A percentile compares a stretch with the other conserved stretches of the same genome.
These are phyloP conservation scores for Aeoliscus strigatus DNA, from an alignment of 2,797 vertebrate genomes.

Conservation along the genomic window DNA sequence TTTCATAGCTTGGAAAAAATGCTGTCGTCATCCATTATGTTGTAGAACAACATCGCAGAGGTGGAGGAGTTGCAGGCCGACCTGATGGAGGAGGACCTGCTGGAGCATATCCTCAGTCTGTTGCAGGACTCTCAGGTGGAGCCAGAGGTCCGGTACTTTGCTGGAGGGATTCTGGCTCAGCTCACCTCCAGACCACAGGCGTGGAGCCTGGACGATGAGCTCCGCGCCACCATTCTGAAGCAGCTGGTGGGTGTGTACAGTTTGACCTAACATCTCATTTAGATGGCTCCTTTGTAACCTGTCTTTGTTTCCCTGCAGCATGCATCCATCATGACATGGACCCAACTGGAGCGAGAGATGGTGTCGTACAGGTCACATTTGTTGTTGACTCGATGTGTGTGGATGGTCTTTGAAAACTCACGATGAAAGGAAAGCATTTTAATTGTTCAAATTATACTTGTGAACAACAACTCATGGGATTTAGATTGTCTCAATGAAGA, in stretches of 20 bases:
- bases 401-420: no score
- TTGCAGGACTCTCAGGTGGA: slow-evolving; percentile 82
- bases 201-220: slow-evolving; percentile 81
- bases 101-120: slow-evolving; percentile 85
- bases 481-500: no score
- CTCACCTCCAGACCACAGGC: slow-evolving; percentile 83
- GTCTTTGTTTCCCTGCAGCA: slow-evolving; percentile 77
- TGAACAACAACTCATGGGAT: no score
- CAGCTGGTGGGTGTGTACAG: slow-evolving; percentile 78
- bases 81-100: slow-evolving; percentile 88
- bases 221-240: slow-evolving; percentile 76
- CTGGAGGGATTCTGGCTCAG: slow-evolving; percentile 90
- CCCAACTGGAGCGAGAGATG: slow-evolving; percentile 86
- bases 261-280: no score
- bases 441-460: no score
- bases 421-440: no score
- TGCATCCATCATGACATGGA: slow-evolving; percentile 87
- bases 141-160: slow-evolving; percentile 85
- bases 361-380: slow-evolving; percentile 86
- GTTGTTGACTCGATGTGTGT: no score
- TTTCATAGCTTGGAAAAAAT: no score
- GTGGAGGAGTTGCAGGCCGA: slow-evolving; percentile 85
- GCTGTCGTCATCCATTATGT: slow-evolving; percentile 1
- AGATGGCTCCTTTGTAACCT: slow-evolving; percentile 1
- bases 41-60: slow-evolving; percentile 92